These are phyloP conservation scores for Halcyon malimbica DNA, from an alignment of 2,113 vertebrate species.

Conservation along the genomic window DNA sequence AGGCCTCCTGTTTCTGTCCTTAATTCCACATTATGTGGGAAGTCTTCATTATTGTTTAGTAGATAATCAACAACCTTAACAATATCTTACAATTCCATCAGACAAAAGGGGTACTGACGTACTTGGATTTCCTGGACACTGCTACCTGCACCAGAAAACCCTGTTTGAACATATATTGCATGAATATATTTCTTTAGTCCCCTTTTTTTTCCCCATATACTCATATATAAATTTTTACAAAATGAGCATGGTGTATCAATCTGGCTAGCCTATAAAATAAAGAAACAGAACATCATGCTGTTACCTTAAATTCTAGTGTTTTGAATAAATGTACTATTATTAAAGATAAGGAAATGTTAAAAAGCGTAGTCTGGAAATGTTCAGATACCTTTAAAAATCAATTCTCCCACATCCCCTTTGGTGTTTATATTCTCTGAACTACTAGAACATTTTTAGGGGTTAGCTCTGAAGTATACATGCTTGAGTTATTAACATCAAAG, in stretches of 20 bases:
- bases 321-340: background rate
- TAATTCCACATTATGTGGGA: background rate
- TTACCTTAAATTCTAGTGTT: background rate
- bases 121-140: background rate
- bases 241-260: background rate
- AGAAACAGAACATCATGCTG: background rate
- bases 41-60: background rate
- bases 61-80: background rate
- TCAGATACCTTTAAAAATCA: background rate
- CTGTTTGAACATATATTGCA: background rate
- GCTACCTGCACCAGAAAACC: background rate
- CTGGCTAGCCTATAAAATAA: background rate
- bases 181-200: background rate
- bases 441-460: background rate
- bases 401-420: background rate
- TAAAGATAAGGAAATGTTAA: background rate
- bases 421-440: background rate
- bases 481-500: background rate
- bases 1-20: background rate
- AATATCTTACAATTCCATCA: background rate
- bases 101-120: background rate
- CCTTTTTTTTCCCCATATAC: background rate
- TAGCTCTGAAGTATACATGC: background rate
- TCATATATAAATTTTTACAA: background rate
- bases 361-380: background rate